Conservation (phyloP, 1,140 invertebrate species). For the Neoseiulus cucumeris region DNA sequence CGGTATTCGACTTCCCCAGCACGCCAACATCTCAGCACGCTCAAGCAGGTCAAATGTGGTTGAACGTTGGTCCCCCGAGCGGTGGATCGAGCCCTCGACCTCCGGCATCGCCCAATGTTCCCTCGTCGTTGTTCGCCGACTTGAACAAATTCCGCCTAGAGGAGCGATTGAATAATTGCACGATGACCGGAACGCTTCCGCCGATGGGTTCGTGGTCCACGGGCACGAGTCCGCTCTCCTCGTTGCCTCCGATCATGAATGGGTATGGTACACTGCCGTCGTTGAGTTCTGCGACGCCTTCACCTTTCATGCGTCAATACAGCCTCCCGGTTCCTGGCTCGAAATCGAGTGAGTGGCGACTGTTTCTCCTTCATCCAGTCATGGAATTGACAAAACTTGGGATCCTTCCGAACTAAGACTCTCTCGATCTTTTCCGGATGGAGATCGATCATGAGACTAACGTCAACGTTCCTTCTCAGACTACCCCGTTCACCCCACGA, state of each 20-base stretch:
- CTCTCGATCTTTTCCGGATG: too few species aligned
- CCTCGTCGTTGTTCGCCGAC: neutral
- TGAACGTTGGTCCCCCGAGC: neutral
- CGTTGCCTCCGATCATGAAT: neutral
- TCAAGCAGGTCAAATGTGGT: neutral
- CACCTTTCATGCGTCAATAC: constrained; percentile 4
- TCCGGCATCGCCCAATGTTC: neutral
- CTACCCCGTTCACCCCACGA: neutral
- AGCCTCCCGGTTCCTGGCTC: neutral
- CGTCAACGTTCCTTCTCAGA: too few species aligned
- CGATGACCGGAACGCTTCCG: too few species aligned
- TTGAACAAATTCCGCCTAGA: neutral
- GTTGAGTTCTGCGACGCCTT: neutral
- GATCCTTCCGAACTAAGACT: too few species aligned
- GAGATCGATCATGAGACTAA: too few species aligned
- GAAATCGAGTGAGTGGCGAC: neutral
- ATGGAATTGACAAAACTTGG: too few species aligned
- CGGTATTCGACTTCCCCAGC: neutral
- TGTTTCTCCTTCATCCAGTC: too few species aligned
- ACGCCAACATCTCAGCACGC: neutral
- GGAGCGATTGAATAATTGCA: neutral
- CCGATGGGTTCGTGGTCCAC: neutral
- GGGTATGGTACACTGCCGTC: neutral
- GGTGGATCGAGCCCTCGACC: constrained; percentile 1
- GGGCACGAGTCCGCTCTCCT: neutral